Evolutionary conservation across 2,888 invertebrate species (phyloP).

Genomic region (Allophyes oxyacanthae): DNA sequence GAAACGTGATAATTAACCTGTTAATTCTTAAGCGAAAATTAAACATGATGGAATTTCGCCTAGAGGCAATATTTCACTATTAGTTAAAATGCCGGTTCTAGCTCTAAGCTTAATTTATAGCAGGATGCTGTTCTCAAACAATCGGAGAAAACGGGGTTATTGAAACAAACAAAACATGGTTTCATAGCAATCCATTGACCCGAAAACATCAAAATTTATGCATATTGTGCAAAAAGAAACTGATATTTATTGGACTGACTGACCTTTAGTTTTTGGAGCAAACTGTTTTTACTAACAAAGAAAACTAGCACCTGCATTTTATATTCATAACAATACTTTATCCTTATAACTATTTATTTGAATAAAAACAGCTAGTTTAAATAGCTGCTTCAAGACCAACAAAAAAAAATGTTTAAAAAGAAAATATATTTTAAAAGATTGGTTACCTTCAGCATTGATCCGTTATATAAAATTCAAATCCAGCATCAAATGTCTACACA

Average conservation of each 20-base stretch:
- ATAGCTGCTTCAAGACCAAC: no score
- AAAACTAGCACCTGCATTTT: constrained; percentile 4
- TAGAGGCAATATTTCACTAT: constrained; percentile 31
- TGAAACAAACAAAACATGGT: constrained; percentile 23
- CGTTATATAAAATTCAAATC: background rate
- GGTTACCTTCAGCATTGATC: no score
- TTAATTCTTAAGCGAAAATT: constrained; percentile 28
- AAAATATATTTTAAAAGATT: no score
- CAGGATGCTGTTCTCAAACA: constrained; percentile 41
- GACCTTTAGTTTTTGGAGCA: constrained; percentile 33
- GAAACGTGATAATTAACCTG: constrained; percentile 35
- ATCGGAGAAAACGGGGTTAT: constrained; percentile 33
- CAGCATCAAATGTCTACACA: constrained; percentile 1
- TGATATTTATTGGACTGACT: constrained; percentile 37
- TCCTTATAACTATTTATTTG: constrained; percentile 6
- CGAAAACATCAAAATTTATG: constrained; percentile 29
- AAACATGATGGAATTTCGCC: constrained; percentile 29
- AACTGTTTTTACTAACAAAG: constrained; percentile 28
- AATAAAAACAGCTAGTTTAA: background rate
- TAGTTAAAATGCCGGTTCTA: constrained; percentile 24
- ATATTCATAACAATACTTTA: constrained; percentile 12
- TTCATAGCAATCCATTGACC: constrained; percentile 38
- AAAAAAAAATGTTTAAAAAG: no score
- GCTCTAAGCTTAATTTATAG: constrained; percentile 23
- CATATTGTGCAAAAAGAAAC: constrained; percentile 26